These are phyloP conservation scores for Leuciscus idus DNA, from an alignment of 2,113 vertebrate species.

Conservation along the genomic window DNA sequence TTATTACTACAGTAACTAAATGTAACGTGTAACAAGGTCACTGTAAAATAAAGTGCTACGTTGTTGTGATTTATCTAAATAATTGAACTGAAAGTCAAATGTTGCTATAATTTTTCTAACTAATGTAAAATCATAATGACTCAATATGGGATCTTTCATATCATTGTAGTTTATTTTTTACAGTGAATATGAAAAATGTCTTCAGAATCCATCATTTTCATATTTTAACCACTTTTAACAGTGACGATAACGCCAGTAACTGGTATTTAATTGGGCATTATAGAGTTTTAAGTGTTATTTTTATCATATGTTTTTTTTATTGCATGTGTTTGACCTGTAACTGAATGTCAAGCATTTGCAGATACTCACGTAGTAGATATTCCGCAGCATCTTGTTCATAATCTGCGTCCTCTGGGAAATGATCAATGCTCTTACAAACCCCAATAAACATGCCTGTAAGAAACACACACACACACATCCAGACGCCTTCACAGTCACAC, in stretches of 20 bases:
- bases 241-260: not conserved
- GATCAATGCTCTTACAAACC: constrained; percentile 97
- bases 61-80: not conserved
- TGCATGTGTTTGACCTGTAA: not conserved
- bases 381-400: constrained; percentile 96
- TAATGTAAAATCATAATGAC: too few relatives aligned
- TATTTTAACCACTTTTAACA: not conserved
- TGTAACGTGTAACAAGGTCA: too few relatives aligned
- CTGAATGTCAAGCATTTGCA: not conserved
- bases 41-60: too few relatives aligned
- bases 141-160: too few relatives aligned
- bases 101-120: too few relatives aligned
- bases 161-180: too few relatives aligned
- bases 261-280: not conserved
- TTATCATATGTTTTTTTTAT: not conserved
- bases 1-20: too few relatives aligned
- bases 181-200: too few relatives aligned
- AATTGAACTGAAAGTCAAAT: not conserved
- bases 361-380: constrained; percentile 89
- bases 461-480: constrained; percentile 49
- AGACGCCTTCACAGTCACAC: constrained; percentile 41
- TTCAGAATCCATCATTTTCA: too few relatives aligned
- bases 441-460: constrained; percentile 89
- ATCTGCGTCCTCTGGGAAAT: constrained; percentile 94
- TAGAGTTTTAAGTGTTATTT: not conserved